Conservation (phyloP, 2,797 vertebrate genomes). For the Pogoniulus pusillus region DNA sequence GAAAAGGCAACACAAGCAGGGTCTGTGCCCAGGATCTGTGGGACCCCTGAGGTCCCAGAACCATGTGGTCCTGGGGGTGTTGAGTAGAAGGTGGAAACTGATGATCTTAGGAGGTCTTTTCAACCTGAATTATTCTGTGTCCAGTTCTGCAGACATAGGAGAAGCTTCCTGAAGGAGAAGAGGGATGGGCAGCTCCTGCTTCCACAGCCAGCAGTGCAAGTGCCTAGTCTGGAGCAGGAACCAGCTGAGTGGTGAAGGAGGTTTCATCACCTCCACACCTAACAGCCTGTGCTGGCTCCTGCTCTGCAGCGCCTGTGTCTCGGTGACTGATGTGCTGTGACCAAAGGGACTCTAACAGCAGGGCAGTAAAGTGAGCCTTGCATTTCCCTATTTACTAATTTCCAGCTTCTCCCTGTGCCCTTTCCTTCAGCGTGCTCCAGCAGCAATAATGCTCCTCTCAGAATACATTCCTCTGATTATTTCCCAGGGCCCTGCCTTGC, state of each 20-base stretch:
- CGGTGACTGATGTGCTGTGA: conserved; percentile 4
- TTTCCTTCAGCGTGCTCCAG: conserved; percentile 71
- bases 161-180: neutral
- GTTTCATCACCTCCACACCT: neutral
- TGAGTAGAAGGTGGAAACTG: too few species aligned
- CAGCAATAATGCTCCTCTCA: conserved; percentile 76
- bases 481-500: conserved; percentile 70
- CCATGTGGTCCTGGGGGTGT: too few species aligned
- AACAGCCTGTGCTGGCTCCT: neutral
- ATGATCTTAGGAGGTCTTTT: too few species aligned
- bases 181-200: too few species aligned
- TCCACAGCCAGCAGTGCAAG: too few species aligned
- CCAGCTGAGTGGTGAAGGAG: accelerated
- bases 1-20: accelerated
- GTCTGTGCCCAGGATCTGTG: accelerated
- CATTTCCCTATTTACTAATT: conserved; percentile 63
- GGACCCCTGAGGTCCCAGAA: neutral
- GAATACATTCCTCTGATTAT: conserved; percentile 76
- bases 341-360: neutral
- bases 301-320: neutral
- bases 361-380: neutral
- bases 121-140: accelerated
- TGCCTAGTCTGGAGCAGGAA: neutral
- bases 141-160: neutral
- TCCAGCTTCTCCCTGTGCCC: conserved; percentile 69